phyloP scores from a whole-genome alignment of 2,797 vertebrate species.

The Capromys pilorides region DNA sequence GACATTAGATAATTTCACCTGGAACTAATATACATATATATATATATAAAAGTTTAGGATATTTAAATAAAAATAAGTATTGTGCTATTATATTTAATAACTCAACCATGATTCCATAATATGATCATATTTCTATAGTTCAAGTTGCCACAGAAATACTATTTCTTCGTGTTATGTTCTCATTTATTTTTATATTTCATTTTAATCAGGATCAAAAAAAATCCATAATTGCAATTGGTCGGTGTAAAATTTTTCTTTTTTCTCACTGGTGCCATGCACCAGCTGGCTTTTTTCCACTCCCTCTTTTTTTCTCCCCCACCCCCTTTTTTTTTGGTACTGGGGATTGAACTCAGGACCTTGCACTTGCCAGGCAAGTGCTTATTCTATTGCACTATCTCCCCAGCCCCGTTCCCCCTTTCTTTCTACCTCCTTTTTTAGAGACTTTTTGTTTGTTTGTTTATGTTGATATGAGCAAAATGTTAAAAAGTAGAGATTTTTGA shows the following conservation, averaged over 20 bases:
- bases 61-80: not conserved
- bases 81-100: not conserved
- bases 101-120: not conserved
- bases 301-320: no score
- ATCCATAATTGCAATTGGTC: not conserved
- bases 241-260: not conserved
- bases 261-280: rapidly evolving
- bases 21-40: not conserved
- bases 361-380: no score
- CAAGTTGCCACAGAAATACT: not conserved
- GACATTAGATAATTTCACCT: not conserved
- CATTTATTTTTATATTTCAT: conserved; percentile 16
- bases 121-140: not conserved
- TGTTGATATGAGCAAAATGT: not conserved
- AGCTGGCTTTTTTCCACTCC: rapidly evolving
- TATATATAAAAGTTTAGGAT: not conserved
- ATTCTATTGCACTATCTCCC: no score
- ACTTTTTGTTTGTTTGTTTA: not conserved
- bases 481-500: not conserved
- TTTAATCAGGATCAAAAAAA: conserved; percentile 24
- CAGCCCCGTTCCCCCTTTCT: no score
- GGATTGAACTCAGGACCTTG: no score
- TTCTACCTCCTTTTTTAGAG: not conserved
- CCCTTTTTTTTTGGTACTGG: no score
- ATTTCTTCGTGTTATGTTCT: not conserved